These are phyloP conservation scores for Drosophila paranaensis DNA, from an alignment of 2,888 invertebrate genomes.

Conservation along the genomic window DNA sequence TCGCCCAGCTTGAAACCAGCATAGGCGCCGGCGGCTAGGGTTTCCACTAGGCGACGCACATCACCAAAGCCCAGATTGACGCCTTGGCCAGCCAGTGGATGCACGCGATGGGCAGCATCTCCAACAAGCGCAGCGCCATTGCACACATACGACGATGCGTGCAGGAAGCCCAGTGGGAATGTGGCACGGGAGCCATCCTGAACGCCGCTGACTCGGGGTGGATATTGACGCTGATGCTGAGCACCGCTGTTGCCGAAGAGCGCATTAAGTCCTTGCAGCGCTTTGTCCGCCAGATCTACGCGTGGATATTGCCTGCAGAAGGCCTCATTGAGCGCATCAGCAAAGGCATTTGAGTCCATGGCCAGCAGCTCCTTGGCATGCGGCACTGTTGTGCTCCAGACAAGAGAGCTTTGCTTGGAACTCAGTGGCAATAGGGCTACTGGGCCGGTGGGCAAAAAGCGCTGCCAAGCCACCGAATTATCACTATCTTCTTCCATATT, in stretches of 20 bases:
- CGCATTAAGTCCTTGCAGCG: conserved; percentile 86
- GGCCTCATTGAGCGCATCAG: conserved; percentile 94
- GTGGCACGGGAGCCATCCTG: conserved; percentile 88
- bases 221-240: conserved; percentile 82
- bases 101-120: conserved; percentile 95
- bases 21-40: conserved; percentile 89
- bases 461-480: conserved; percentile 97
- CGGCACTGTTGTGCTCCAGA: conserved; percentile 94
- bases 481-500: conserved; percentile 88
- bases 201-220: conserved; percentile 80
- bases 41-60: conserved; percentile 89
- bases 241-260: conserved; percentile 79
- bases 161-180: conserved; percentile 97
- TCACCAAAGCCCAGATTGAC: conserved; percentile 99
- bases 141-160: conserved; percentile 93
- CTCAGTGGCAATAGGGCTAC: conserved; percentile 95
- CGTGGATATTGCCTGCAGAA: conserved; percentile 85
- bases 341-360: conserved; percentile 91
- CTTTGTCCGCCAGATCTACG: conserved; percentile 77
- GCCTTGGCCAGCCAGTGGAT: conserved; percentile 98
- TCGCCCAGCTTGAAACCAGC: conserved; percentile 91
- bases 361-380: conserved; percentile 90
- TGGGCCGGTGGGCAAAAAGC: conserved; percentile 96
- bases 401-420: conserved; percentile 92
- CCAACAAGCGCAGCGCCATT: conserved; percentile 94